Evolutionary conservation across 2,888 invertebrate genomes (phyloP).

Genomic region (Galeruca laticollis): DNA sequence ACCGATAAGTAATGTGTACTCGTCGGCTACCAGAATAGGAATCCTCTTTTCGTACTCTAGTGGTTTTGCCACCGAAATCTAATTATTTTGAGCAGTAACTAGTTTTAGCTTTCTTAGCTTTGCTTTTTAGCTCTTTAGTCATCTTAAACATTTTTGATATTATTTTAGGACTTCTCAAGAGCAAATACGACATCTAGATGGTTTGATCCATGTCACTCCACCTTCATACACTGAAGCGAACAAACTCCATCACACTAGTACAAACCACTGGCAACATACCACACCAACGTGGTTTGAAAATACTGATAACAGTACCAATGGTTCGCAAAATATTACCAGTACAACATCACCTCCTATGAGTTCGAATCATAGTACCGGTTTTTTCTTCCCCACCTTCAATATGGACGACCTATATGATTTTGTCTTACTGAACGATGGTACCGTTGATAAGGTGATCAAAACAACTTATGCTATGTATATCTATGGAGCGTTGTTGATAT

Average conservation of each 20-base stretch:
- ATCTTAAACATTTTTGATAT: not conserved
- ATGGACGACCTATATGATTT: constrained; percentile 12
- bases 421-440: constrained; percentile 3
- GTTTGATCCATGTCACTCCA: not conserved
- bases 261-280: no score
- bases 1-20: no score
- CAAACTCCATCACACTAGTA: no score
- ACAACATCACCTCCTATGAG: no score
- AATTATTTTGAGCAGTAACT: no score
- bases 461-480: constrained; percentile 59
- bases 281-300: no score
- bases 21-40: no score
- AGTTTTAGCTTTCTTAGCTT: no score
- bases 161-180: constrained; percentile 25
- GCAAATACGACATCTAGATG: constrained; percentile 5
- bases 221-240: not conserved
- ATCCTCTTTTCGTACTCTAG: no score
- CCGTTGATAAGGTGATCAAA: constrained; percentile 40
- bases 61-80: no score
- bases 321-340: not conserved
- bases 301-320: no score
- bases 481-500: constrained; percentile 71
- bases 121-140: no score
- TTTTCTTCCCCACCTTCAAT: not conserved
- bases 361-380: not conserved